Conservation (phyloP, 2,113 vertebrate species). For the Macrotus californicus region DNA sequence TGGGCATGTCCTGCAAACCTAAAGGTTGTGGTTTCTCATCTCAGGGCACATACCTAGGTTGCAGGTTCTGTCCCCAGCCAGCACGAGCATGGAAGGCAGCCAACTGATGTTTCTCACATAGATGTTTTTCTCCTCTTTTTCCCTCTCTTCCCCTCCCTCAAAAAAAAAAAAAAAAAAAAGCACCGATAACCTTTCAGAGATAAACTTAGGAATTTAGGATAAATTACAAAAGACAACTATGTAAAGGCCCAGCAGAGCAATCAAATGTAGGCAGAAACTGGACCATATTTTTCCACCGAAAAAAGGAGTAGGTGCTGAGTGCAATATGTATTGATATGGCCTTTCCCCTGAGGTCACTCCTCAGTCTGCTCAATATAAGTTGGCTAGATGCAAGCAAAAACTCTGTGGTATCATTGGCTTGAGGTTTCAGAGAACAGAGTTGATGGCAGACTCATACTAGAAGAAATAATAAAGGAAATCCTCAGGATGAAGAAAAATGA, state of each 20-base stretch:
- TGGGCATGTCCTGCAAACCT: too few relatives aligned
- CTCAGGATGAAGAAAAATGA: background rate
- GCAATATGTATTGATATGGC: background rate
- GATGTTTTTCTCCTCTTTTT: too few relatives aligned
- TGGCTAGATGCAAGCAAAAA: background rate
- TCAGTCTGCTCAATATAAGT: background rate
- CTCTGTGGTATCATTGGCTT: background rate
- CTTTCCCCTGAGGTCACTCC: background rate
- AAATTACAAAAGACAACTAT: background rate
- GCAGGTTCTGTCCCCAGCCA: too few relatives aligned
- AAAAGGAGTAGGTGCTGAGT: background rate
- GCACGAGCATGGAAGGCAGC: too few relatives aligned
- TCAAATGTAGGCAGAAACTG: background rate
- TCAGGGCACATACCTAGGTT: too few relatives aligned
- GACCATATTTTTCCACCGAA: background rate
- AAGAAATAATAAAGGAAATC: background rate
- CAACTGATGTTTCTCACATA: too few relatives aligned
- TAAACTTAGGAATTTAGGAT: background rate
- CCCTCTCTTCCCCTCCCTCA: too few relatives aligned
- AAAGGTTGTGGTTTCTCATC: too few relatives aligned
- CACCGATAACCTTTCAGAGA: background rate
- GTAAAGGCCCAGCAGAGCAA: background rate
- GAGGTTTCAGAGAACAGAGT: background rate
- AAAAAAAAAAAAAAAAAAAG: too few relatives aligned
- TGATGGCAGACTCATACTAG: background rate